Conservation (phyloP, 2,113 vertebrate genomes). For the Motacilla tschutschensis region DNA sequence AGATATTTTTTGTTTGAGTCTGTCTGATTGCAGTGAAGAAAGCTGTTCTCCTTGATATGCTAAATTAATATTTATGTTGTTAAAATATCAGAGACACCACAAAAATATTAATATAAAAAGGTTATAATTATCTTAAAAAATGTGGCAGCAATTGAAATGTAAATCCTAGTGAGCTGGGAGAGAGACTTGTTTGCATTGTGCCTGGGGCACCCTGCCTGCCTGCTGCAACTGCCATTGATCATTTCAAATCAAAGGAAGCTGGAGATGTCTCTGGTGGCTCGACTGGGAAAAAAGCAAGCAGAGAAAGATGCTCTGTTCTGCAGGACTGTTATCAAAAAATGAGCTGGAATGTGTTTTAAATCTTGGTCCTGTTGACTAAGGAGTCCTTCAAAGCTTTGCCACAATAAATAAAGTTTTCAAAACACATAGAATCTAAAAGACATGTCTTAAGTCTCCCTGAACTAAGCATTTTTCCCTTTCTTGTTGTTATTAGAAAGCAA, state of each 20-base stretch:
- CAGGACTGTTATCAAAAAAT: slow-evolving; percentile 58
- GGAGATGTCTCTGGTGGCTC: slow-evolving; percentile 62
- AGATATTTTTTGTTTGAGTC: not conserved
- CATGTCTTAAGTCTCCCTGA: slow-evolving; percentile 44
- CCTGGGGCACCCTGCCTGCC: slow-evolving; percentile 65
- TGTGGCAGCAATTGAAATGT: slow-evolving; percentile 77
- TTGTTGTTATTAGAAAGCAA: slow-evolving; percentile 1
- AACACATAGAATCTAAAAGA: slow-evolving; percentile 57
- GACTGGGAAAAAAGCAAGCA: slow-evolving; percentile 9
- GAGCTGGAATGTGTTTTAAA: slow-evolving; percentile 60
- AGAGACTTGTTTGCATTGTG: slow-evolving; percentile 57
- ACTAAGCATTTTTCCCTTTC: not conserved
- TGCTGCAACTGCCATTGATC: slow-evolving; percentile 74
- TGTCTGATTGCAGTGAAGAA: not conserved
- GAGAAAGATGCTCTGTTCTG: slow-evolving; percentile 68
- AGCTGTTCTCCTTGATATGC: slow-evolving; percentile 54
- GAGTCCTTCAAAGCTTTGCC: slow-evolving; percentile 57
- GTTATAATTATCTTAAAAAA: slow-evolving; percentile 77
- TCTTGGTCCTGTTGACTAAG: slow-evolving; percentile 58
- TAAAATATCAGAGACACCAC: slow-evolving; percentile 71
- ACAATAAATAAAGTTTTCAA: slow-evolving; percentile 71
- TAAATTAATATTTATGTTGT: slow-evolving; percentile 78
- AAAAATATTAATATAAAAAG: slow-evolving; percentile 76
- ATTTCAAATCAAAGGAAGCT: slow-evolving; percentile 73
- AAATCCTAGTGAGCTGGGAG: slow-evolving; percentile 63